These are phyloP conservation scores for Poecilia wingei DNA, from an alignment of 2,797 vertebrate genomes.

Conservation along the genomic window DNA sequence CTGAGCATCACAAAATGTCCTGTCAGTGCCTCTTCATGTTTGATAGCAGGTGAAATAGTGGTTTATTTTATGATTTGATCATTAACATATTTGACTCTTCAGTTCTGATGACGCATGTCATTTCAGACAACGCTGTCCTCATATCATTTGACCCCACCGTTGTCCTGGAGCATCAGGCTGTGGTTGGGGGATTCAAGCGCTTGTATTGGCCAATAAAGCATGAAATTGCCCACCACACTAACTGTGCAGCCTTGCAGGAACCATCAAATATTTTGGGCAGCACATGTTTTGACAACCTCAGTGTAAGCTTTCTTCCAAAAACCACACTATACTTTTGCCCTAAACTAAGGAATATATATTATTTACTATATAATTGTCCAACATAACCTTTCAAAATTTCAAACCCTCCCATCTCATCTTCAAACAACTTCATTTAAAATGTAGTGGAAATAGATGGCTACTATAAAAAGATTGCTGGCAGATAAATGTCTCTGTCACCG, in stretches of 20 bases:
- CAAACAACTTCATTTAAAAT: constrained; percentile 8
- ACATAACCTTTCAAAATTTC: too few relatives aligned
- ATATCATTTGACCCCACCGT: too few relatives aligned
- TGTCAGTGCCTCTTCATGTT: not conserved
- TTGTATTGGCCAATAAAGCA: too few relatives aligned
- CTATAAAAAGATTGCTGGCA: constrained; percentile 1
- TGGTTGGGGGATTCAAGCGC: too few relatives aligned
- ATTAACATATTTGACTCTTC: not conserved
- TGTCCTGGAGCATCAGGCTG: too few relatives aligned
- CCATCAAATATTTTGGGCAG: not conserved
- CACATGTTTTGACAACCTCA: too few relatives aligned
- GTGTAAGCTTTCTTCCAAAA: too few relatives aligned
- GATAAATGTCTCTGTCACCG: constrained; percentile 17
- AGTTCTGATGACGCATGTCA: not conserved
- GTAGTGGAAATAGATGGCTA: not conserved
- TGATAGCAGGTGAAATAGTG: not conserved
- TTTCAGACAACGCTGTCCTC: not conserved
- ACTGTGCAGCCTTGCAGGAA: too few relatives aligned
- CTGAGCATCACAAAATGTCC: not conserved
- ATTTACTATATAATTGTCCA: too few relatives aligned
- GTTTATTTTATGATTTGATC: not conserved
- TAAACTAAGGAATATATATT: too few relatives aligned
- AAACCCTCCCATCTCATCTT: not conserved
- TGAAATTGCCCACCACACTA: too few relatives aligned
- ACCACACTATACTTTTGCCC: too few relatives aligned